Conservation (phyloP, 2,797 vertebrate genomes). For the Sus cebifrons region DNA sequence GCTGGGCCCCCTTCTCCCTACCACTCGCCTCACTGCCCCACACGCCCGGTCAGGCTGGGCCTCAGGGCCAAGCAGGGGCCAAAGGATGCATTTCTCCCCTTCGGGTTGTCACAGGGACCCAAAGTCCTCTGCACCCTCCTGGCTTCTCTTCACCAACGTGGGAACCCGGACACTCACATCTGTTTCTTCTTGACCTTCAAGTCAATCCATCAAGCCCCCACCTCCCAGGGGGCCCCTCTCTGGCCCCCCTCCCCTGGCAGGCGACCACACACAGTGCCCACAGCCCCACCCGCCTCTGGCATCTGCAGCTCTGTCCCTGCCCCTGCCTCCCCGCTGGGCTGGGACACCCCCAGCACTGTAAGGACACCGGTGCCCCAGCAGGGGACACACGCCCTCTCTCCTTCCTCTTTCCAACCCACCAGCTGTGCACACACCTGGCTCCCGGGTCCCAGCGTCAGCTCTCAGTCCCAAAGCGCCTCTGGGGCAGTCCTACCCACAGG, state of each 20-base stretch:
- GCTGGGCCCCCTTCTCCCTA: fast-evolving
- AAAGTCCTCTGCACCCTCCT: not conserved
- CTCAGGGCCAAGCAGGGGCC: not conserved
- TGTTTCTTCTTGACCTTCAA: not conserved
- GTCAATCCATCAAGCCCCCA: not conserved
- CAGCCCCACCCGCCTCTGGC: too few species aligned
- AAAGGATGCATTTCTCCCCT: not conserved
- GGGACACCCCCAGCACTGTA: fast-evolving
- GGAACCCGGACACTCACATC: not conserved
- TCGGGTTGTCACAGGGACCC: not conserved
- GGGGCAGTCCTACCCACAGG: not conserved
- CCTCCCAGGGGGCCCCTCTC: not conserved
- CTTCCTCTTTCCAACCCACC: not conserved
- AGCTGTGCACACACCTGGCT: not conserved
- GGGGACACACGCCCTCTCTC: not conserved
- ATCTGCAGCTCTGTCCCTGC: too few species aligned
- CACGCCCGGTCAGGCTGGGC: not conserved
- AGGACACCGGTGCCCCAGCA: fast-evolving
- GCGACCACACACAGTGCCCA: fast-evolving
- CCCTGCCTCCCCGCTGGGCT: not conserved
- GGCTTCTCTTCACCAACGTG: not conserved
- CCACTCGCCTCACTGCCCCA: not conserved
- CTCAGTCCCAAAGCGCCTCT: not conserved
- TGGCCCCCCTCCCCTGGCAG: not conserved
- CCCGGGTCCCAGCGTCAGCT: not conserved